Evolutionary conservation across 2,113 vertebrate species (phyloP).

Genomic region (Candoia aspera): DNA sequence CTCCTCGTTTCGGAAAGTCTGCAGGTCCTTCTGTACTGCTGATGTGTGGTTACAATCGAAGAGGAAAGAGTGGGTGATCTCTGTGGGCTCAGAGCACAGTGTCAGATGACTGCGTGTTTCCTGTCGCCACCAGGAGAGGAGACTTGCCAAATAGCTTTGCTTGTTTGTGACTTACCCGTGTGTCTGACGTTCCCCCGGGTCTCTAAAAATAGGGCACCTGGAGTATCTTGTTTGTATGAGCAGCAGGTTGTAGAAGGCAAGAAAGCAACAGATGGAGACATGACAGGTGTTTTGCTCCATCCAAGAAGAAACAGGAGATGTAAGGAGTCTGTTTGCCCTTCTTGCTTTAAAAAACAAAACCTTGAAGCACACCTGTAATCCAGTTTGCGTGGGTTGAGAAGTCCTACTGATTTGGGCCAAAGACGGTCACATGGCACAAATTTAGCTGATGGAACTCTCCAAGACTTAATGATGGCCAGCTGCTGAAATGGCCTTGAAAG

Average conservation of each 20-base stretch:
- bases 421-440: background rate
- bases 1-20: background rate
- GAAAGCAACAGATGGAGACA: no score
- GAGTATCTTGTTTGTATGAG: background rate
- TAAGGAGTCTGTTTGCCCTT: background rate
- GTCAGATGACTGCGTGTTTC: background rate
- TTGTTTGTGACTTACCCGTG: background rate
- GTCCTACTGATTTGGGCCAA: background rate
- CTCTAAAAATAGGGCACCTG: background rate
- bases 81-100: background rate
- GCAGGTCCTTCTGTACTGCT: no score
- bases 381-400: no score
- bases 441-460: background rate
- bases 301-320: no score
- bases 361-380: background rate
- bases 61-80: slow-evolving; percentile 22
- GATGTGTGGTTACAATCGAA: no score
- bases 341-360: background rate
- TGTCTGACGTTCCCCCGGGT: background rate
- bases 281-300: background rate
- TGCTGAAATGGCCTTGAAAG: background rate
- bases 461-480: no score
- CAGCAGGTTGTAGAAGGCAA: background rate
- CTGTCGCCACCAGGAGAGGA: background rate
- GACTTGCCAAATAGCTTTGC: background rate